Evolutionary conservation across 2,113 vertebrate genomes (phyloP).

Genomic region (Aegithalos caudatus): DNA sequence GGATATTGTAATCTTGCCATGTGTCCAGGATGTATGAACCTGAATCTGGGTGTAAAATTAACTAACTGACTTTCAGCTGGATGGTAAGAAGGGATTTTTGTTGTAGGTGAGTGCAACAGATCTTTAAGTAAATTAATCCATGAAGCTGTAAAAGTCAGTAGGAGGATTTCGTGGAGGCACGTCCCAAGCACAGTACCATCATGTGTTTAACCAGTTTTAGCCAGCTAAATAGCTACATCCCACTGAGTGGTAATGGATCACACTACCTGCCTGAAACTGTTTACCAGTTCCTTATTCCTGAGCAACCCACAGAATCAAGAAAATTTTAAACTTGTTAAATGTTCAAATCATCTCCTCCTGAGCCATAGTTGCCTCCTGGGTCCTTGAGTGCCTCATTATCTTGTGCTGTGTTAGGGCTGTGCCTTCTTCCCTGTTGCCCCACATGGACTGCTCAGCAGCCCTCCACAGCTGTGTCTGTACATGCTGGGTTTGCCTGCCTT

Average conservation of each 20-base stretch:
- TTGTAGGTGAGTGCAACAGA: background rate
- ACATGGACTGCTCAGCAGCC: background rate
- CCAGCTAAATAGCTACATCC: background rate
- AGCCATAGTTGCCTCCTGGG: accelerated
- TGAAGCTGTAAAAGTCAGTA: background rate
- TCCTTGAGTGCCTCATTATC: accelerated
- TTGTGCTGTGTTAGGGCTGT: background rate
- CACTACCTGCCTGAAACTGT: background rate
- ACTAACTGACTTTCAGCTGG: background rate
- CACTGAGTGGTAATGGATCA: background rate
- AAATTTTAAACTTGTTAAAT: background rate
- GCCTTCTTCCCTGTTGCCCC: background rate
- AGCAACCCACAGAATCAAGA: background rate
- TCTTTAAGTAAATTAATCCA: slow-evolving; percentile 3
- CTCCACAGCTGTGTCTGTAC: accelerated
- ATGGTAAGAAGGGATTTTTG: background rate
- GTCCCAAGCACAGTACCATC: background rate
- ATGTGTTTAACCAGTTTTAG: background rate
- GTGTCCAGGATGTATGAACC: background rate
- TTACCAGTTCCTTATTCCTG: background rate
- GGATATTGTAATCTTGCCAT: background rate
- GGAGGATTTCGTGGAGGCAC: background rate
- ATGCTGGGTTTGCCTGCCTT: background rate
- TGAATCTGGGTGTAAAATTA: slow-evolving; percentile 14
- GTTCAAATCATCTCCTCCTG: background rate